Percentiles rank a stretch among this genome's conserved stretches.
phyloP scores from a whole-genome alignment of 2,113 vertebrate genomes.

The Hippocampus mohnikei region DNA sequence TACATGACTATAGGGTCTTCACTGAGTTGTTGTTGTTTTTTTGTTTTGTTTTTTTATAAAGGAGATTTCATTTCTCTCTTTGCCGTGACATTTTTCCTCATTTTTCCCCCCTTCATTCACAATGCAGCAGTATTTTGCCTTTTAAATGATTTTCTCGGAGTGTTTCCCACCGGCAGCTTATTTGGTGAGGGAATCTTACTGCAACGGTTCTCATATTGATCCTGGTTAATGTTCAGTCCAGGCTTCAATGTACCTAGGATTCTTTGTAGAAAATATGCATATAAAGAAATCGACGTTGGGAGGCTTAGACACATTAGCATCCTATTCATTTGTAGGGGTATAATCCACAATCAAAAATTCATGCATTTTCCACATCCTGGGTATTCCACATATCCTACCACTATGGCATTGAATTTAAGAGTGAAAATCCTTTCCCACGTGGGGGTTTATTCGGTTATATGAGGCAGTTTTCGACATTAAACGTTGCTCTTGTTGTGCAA shows the following conservation, averaged over 20 bases:
- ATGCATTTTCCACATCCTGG: slow-evolving; percentile 18
- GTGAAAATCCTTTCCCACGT: slow-evolving; percentile 16
- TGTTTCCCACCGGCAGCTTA: not conserved
- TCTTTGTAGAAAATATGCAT: slow-evolving; percentile 1
- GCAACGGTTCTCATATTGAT: not conserved
- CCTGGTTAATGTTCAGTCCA: slow-evolving; percentile 3
- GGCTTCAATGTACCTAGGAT: slow-evolving; percentile 9
- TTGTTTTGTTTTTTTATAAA: no score
- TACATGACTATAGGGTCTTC: not conserved
- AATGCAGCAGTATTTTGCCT: slow-evolving; percentile 16
- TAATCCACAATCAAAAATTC: slow-evolving; percentile 18
- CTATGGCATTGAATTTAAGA: not conserved
- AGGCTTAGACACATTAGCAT: slow-evolving; percentile 11
- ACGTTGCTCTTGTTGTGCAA: slow-evolving; percentile 6
- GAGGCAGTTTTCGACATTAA: slow-evolving; percentile 3
- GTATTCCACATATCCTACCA: not conserved
- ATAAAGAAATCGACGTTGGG: slow-evolving; percentile 1
- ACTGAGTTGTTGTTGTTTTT: not conserved
- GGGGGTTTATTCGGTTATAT: slow-evolving; percentile 24
- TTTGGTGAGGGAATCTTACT: slow-evolving; percentile 9
- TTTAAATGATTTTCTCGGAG: not conserved
- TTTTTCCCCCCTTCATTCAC: slow-evolving; percentile 1
- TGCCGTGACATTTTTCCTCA: not conserved
- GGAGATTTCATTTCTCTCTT: not conserved
- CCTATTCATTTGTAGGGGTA: slow-evolving; percentile 1